phyloP scores from a whole-genome alignment of 1,140 invertebrate species.

The Venturia canescens region DNA sequence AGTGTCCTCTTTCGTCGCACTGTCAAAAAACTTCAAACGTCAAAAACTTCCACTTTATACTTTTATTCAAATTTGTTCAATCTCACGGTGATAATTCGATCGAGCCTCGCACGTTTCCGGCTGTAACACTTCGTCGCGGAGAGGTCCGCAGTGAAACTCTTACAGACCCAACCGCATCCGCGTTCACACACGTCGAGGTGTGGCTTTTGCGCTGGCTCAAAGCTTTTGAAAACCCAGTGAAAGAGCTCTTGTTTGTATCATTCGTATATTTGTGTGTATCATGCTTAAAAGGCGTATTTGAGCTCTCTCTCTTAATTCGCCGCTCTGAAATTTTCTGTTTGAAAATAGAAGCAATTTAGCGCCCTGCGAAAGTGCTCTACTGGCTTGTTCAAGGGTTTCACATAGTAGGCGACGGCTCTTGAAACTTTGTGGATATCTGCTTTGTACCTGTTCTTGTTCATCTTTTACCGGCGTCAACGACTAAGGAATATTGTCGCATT shows the following conservation, averaged over 20 bases:
- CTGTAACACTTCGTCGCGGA: neutral
- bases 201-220: too few species aligned
- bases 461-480: too few species aligned
- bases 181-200: neutral
- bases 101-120: neutral
- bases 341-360: slow-evolving; percentile 16
- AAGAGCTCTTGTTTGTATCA: too few species aligned
- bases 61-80: slow-evolving; percentile 27
- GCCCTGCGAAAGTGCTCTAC: neutral
- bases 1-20: neutral
- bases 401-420: neutral
- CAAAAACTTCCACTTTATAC: neutral
- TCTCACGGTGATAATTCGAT: slow-evolving; percentile 48
- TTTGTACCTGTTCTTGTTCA: neutral
- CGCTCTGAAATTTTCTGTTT: slow-evolving; percentile 27
- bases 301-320: neutral
- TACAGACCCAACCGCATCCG: neutral
- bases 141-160: neutral
- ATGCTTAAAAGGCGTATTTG: neutral
- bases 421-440: neutral
- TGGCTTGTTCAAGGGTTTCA: too few species aligned
- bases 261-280: neutral
- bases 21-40: neutral
- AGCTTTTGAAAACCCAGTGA: too few species aligned
- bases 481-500: too few species aligned